phyloP scores from a whole-genome alignment of 1,140 invertebrate species.

The Pseudoatta argentina region DNA sequence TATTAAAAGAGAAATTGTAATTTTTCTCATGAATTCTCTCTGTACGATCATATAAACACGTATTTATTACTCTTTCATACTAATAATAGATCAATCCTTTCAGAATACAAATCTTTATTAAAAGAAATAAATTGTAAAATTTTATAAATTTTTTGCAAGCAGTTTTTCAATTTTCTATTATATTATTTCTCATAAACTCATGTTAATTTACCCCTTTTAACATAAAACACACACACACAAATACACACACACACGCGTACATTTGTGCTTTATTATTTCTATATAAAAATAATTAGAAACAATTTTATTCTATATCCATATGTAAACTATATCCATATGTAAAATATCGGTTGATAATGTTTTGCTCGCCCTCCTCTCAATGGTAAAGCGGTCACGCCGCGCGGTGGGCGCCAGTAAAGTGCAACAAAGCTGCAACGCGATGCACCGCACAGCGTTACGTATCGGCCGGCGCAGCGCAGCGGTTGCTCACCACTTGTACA shows the following conservation, averaged over 20 bases:
- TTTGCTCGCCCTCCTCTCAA: neutral
- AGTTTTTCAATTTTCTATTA: neutral
- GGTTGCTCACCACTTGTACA: slow-evolving; percentile 21
- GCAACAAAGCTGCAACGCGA: slow-evolving; percentile 3
- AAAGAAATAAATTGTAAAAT: neutral
- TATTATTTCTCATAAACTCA: neutral
- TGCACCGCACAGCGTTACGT: slow-evolving; percentile 25
- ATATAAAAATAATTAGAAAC: slow-evolving; percentile 8
- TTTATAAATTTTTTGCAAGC: neutral
- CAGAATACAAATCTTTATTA: neutral
- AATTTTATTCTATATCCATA: slow-evolving; percentile 17
- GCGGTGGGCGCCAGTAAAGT: slow-evolving; percentile 10
- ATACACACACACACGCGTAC: too few relatives aligned
- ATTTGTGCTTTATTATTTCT: neutral
- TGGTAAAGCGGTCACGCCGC: slow-evolving; percentile 31
- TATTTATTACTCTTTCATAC: neutral
- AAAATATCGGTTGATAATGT: neutral
- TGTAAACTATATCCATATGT: neutral
- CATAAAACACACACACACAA: neutral
- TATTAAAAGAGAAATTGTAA: slow-evolving; percentile 11
- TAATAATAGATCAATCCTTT: neutral
- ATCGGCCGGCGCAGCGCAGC: slow-evolving; percentile 1
- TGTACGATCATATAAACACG: neutral
- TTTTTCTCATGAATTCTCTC: slow-evolving; percentile 1
- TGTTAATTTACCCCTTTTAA: neutral